Conservation (phyloP, 2,113 vertebrate genomes). For the human region DNA sequence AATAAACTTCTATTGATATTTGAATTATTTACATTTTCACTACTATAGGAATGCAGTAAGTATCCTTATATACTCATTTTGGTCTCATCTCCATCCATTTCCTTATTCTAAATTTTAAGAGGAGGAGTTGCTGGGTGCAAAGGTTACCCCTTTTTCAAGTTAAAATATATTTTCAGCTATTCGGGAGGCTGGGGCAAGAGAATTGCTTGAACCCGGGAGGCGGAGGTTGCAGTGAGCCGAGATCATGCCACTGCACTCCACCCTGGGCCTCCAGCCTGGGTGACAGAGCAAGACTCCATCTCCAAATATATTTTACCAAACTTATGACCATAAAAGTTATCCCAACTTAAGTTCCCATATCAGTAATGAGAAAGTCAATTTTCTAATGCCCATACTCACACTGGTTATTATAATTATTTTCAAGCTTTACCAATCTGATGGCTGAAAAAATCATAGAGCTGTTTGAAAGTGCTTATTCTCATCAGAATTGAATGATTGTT, state of each 20-base stretch:
- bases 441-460: not conserved
- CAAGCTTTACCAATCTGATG: not conserved
- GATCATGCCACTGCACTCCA: too few relatives aligned
- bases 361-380: not conserved
- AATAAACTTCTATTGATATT: not conserved
- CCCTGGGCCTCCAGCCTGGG: too few relatives aligned
- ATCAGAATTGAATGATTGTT: not conserved
- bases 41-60: not conserved
- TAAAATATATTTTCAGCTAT: not conserved
- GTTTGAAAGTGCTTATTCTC: not conserved
- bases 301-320: not conserved
- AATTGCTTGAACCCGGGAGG: too few relatives aligned
- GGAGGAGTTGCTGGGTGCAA: not conserved
- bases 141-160: not conserved
- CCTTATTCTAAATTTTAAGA: not conserved
- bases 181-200: too few relatives aligned
- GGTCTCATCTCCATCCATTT: not conserved
- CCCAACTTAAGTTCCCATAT: not conserved
- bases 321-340: not conserved
- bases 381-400: not conserved
- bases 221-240: too few relatives aligned
- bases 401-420: not conserved
- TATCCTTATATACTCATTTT: not conserved
- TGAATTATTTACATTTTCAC: not conserved
- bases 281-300: too few relatives aligned